Conservation (phyloP, 2,113 vertebrate species). For the Mixornis gularis region DNA sequence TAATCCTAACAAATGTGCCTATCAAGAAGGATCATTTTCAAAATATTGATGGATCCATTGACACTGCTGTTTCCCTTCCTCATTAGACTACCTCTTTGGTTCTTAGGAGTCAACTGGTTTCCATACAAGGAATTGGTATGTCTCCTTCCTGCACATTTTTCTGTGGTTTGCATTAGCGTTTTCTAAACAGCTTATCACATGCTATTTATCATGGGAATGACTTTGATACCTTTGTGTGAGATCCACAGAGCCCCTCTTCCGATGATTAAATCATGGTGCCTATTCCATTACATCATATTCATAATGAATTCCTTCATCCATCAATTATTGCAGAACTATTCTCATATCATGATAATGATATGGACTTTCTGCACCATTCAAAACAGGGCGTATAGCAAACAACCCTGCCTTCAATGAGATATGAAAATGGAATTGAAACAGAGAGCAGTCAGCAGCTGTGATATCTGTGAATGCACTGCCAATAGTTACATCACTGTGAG, state of each 20-base stretch:
- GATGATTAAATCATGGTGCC: background rate
- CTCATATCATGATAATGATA: background rate
- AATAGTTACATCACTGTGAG: background rate
- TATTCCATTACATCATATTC: constrained; percentile 31
- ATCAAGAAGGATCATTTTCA: background rate
- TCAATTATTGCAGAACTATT: constrained; percentile 17
- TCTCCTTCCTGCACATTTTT: background rate
- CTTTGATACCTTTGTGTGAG: background rate
- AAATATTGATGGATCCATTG: background rate
- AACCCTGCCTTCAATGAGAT: background rate
- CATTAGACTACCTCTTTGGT: background rate
- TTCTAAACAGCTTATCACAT: constrained; percentile 34
- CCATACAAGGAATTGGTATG: background rate
- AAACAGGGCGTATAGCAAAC: background rate
- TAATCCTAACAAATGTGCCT: background rate
- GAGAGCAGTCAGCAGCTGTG: background rate
- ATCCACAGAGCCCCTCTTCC: background rate
- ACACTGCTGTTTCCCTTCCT: background rate
- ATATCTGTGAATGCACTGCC: background rate
- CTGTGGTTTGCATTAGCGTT: background rate
- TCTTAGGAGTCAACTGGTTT: background rate
- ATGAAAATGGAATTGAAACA: constrained; percentile 29
- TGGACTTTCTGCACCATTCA: background rate
- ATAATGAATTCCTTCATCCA: constrained; percentile 30
- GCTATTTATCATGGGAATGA: constrained; percentile 15